Conservation (phyloP, 2,888 invertebrate species). For the Drosophila neoperkinsi region DNA sequence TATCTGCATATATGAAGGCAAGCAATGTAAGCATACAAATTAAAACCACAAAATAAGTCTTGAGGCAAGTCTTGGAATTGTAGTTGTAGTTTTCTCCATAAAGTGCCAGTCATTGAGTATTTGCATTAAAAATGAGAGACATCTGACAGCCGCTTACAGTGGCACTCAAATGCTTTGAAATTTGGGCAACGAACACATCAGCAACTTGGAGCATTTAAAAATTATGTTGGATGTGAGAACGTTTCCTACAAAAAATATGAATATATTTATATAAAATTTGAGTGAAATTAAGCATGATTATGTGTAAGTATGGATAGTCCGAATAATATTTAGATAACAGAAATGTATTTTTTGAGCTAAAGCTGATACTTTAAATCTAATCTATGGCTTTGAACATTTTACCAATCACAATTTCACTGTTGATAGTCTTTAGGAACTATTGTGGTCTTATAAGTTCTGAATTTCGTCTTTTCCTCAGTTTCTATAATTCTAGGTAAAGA, state of each 20-base stretch:
- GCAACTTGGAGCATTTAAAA: too few relatives aligned
- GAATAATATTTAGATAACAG: not conserved
- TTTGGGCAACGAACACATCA: not conserved
- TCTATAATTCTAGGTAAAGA: conserved; percentile 11
- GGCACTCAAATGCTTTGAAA: conserved; percentile 37
- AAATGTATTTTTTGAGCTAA: not conserved
- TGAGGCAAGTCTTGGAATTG: conserved; percentile 42
- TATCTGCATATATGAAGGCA: conserved; percentile 6
- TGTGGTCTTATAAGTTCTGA: conserved; percentile 5
- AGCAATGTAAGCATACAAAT: conserved; percentile 48
- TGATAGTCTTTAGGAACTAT: conserved; percentile 8
- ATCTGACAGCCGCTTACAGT: conserved; percentile 74
- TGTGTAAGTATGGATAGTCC: not conserved
- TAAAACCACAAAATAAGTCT: conserved; percentile 78
- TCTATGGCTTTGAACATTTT: not conserved
- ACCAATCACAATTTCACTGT: not conserved
- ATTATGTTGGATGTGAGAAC: not conserved
- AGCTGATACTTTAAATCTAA: not conserved
- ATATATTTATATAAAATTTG: not conserved
- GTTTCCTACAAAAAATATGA: not conserved
- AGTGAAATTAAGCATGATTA: not conserved
- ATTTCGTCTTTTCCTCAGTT: conserved; percentile 26
- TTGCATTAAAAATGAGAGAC: conserved; percentile 76
- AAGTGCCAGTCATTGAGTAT: conserved; percentile 66
- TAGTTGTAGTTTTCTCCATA: conserved; percentile 60